phyloP scores from a whole-genome alignment of 2,113 vertebrate species.

The Ceratotherium simum region DNA sequence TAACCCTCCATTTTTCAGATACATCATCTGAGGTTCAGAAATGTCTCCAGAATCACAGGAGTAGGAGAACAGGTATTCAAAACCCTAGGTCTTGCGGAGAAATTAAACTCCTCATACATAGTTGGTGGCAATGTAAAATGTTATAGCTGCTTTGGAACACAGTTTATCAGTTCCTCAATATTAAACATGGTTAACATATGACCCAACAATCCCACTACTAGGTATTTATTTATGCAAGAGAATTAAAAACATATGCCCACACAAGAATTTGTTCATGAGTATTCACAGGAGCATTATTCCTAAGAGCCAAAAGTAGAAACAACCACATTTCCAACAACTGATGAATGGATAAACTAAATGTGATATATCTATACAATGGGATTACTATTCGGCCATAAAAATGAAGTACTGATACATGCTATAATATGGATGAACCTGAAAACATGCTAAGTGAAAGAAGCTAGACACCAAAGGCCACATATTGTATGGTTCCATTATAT shows the following conservation, averaged over 20 bases:
- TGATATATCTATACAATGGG: neutral
- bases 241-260: neutral
- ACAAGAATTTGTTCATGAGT: neutral
- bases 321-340: conserved; percentile 21
- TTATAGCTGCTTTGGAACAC: neutral
- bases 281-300: neutral
- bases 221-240: neutral
- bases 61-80: neutral
- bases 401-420: neutral
- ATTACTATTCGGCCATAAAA: conserved; percentile 15
- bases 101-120: neutral
- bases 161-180: neutral
- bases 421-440: neutral
- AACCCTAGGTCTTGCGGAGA: neutral
- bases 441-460: conserved; percentile 9
- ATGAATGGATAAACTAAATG: conserved; percentile 35
- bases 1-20: conserved; percentile 7
- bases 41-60: neutral
- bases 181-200: neutral
- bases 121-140: neutral
- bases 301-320: neutral
- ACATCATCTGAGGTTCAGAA: neutral
- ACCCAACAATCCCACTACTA: neutral
- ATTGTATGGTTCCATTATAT: neutral
- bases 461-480: neutral